Evolutionary conservation across 2,888 invertebrate genomes (phyloP), one percentile per base, ranked within the genome.

Genomic region (Horisme vitalbata): DNA sequence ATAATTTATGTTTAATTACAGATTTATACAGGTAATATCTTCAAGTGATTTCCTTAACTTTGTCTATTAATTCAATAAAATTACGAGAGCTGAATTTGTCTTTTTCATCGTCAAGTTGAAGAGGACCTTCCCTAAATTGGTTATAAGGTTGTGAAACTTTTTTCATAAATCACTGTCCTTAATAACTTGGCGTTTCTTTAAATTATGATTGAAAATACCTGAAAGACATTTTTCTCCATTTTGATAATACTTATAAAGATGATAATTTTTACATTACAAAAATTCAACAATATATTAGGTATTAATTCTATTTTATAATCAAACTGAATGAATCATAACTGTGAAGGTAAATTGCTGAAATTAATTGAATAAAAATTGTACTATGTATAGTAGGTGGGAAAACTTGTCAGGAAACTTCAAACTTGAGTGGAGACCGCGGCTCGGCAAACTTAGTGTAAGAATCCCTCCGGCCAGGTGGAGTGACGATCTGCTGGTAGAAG

Each of bases 121-220:
- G 71, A 75, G 71, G 78, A 75, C 66, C 75, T 76, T 68, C 59
- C 59, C 61, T 61, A 74, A 82, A 79, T 77, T 78, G 72, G 72
- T 79, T 76, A 71, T 71, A 69, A 75, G 73, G 66, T 71, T 72
- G 65, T 59, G 33, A 62, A 80, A 81, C 75, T 79, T 79, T 81
- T 74, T 79, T 76, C 75, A 79, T 79, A 79, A 81, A 81, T 82
- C 77, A 71, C 67, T 65, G 60, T 60, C 46, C 55, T 23, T 69
- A 71, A 75, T 73, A 66, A 68, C 65, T 59, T 59, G 61, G 63
- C 63, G 63, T 62, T 68, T 75, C 64, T 69, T 69, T 65, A 68
- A 75, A 66, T 49, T 44, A 50, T 68, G 64, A 64, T 67, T 66
- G 60, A 66, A 69, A 71, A 69, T 63, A 72, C 68, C 65, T 66